Percentiles rank a stretch among this genome's conserved stretches.
Evolutionary conservation across 2,113 vertebrate genomes (phyloP).

Genomic region (Egretta garzetta): DNA sequence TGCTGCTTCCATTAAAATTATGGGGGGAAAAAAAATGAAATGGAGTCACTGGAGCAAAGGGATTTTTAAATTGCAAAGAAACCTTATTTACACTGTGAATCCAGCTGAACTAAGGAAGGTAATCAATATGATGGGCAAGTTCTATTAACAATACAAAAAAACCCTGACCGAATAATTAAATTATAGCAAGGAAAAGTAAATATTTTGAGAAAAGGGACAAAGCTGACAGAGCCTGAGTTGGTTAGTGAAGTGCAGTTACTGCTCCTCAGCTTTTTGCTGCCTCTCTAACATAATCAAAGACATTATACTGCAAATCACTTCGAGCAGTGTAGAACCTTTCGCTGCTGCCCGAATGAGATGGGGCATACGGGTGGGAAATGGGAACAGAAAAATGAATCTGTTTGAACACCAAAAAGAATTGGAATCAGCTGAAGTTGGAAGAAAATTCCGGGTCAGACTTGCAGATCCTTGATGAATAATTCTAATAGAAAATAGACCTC

Average conservation of each 20-base stretch:
- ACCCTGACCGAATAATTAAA: background rate
- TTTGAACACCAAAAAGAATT: background rate
- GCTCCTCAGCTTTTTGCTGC: background rate
- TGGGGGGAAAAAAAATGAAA: background rate
- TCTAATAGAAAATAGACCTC: background rate
- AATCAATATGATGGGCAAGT: constrained; percentile 54
- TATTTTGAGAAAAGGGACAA: constrained; percentile 11
- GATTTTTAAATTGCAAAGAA: constrained; percentile 45
- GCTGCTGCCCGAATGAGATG: background rate
- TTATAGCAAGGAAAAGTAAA: constrained; percentile 10
- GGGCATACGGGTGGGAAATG: background rate
- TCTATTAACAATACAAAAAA: constrained; percentile 31
- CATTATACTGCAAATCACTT: background rate
- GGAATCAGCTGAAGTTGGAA: background rate
- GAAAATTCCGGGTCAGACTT: background rate
- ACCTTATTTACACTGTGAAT: constrained; percentile 31
- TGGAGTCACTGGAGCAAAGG: background rate
- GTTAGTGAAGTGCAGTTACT: background rate
- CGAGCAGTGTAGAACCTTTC: background rate
- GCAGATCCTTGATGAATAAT: constrained; percentile 3
- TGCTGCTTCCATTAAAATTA: constrained; percentile 48
- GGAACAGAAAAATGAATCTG: background rate
- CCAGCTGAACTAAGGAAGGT: constrained; percentile 35
- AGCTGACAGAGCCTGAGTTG: background rate
- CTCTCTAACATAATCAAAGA: background rate